phyloP scores from a whole-genome alignment of 2,797 vertebrate genomes.

The Chiroxiphia lanceolata region DNA sequence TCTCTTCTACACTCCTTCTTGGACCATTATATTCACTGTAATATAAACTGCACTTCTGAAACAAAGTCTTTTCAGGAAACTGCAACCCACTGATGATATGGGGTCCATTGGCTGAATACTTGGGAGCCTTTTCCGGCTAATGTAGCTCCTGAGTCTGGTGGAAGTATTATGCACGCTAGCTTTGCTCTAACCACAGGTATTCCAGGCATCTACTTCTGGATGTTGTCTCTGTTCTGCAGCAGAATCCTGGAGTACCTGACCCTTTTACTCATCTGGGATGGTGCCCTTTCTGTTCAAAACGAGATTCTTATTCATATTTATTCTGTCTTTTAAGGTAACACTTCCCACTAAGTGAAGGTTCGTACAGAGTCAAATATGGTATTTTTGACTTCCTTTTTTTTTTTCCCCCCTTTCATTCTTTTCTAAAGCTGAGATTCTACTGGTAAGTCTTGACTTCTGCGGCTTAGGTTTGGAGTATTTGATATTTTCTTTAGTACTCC shows the following conservation, averaged over 20 bases:
- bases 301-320: background rate
- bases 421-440: background rate
- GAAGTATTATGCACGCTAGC: background rate
- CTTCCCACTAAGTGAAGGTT: background rate
- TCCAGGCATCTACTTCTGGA: background rate
- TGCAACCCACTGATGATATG: accelerated
- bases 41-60: background rate
- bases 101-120: background rate
- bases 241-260: background rate
- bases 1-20: background rate
- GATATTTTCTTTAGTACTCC: background rate
- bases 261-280: background rate
- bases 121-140: background rate
- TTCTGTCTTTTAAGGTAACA: background rate
- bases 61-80: background rate
- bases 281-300: background rate
- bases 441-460: background rate
- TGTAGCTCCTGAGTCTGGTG: background rate
- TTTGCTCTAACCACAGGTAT: background rate
- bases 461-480: background rate
- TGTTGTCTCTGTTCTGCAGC: background rate
- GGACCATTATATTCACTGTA: background rate
- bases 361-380: background rate
- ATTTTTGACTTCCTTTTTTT: background rate
- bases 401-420: background rate